Evolutionary conservation across 2,888 invertebrate species (phyloP), one percentile per base, ranked within the genome.

Genomic region (Cantharis nigra): DNA sequence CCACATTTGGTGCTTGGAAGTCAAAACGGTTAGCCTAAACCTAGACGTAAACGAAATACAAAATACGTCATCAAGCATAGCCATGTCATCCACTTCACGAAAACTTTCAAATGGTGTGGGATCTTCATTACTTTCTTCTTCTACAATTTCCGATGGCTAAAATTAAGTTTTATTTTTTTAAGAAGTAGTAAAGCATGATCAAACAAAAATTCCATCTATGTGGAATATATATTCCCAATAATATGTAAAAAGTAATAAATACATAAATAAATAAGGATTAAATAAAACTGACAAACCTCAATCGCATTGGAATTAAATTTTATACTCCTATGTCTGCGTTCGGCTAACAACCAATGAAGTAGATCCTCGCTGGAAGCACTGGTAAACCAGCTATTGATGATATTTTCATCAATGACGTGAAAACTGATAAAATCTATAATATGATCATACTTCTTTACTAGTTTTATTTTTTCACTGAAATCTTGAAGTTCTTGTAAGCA

Each of bases 301-400:
- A 13, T 33, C n/a, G 4, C 13, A 13, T 13, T 3, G 1, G 13
- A 33, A 13, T 33, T 33, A 13, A 33, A 33, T 13, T 33, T 33
- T 3, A 33, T 33, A 3, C 69, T 14, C 63, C 18, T 20, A 3
- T 10, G 16, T 28, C 30, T 69, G 3, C 64, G 63, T 20, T 79
- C 78, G 5, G 79, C 79, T 62, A 83, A 70, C 14, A 86, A 76
- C 87, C 86, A 86, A 13, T 79, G 75, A 7, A 79, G 33, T 9
- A 85, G 79, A 5, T 83, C 81, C 9, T 78, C 69, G 3, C 72
- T 7, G 5, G 64, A 78, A 9, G 83, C 85, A 1, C 11, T 62
- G 5, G 13, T 62, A 80, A 87, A 85, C 90, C 90, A 91, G 76
- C 89, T 86, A 2, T 87, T 82, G 5, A 77, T 13, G 26, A 84